Evolutionary conservation across 2,888 invertebrate species (phyloP).

Genomic region (Brachyptera risi): DNA sequence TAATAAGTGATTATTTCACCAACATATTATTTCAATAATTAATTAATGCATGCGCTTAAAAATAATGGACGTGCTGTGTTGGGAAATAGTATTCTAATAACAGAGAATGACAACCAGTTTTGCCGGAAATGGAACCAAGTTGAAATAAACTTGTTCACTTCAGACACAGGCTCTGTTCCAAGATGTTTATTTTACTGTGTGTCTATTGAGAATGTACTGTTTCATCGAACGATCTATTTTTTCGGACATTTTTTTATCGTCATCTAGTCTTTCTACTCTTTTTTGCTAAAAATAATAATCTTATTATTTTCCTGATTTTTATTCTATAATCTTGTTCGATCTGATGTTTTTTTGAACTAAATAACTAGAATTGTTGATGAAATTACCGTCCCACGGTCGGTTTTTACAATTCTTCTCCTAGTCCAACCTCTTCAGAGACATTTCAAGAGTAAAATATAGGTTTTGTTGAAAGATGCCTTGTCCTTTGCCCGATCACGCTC

Average conservation of each 20-base stretch:
- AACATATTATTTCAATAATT: too few relatives aligned
- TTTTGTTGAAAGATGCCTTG: slow-evolving; percentile 18
- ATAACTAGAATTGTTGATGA: slow-evolving; percentile 21
- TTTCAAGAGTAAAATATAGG: slow-evolving; percentile 20
- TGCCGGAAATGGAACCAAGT: slow-evolving; percentile 8
- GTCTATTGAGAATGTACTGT: too few relatives aligned
- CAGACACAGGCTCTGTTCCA: too few relatives aligned
- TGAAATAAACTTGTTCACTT: slow-evolving; percentile 5
- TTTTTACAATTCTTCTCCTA: neutral
- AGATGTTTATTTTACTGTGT: too few relatives aligned
- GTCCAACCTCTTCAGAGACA: slow-evolving; percentile 7
- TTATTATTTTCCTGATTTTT: slow-evolving; percentile 11
- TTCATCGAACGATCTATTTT: too few relatives aligned
- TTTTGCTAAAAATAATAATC: slow-evolving; percentile 14
- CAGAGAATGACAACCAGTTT: slow-evolving; percentile 10
- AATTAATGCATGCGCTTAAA: too few relatives aligned
- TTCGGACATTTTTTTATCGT: neutral
- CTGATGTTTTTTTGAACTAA: slow-evolving; percentile 13
- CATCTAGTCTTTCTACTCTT: slow-evolving; percentile 1
- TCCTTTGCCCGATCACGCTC: slow-evolving; percentile 14
- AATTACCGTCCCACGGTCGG: slow-evolving; percentile 20
- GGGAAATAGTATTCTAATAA: neutral
- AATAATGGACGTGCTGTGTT: too few relatives aligned
- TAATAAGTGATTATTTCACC: too few relatives aligned
- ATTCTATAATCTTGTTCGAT: slow-evolving; percentile 18